Conservation (phyloP, 1,140 invertebrate species). For the Hypothenemus hampei region DNA sequence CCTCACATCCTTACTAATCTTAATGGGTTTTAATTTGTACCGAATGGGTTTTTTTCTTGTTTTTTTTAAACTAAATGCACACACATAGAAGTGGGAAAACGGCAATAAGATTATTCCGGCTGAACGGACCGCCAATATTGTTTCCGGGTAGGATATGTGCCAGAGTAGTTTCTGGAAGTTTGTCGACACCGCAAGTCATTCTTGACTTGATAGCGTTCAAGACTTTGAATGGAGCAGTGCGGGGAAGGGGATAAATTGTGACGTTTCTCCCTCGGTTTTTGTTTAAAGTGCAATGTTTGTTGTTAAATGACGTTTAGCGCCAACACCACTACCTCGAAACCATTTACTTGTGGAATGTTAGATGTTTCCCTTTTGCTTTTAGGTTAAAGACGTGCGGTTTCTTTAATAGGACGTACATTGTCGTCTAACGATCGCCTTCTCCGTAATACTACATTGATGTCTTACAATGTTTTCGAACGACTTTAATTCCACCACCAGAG, state of each 20-base stretch:
- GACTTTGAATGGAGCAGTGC: too few species aligned
- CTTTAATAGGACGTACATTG: constrained; percentile 16
- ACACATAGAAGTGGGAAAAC: constrained; percentile 12
- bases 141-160: constrained; percentile 25
- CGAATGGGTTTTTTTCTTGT: too few species aligned
- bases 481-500: constrained; percentile 2
- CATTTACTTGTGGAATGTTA: constrained; percentile 15
- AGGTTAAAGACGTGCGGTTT: constrained; percentile 17
- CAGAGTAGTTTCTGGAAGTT: constrained; percentile 21
- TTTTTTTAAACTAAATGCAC: too few species aligned
- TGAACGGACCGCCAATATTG: constrained; percentile 26
- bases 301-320: constrained; percentile 8
- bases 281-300: constrained; percentile 19
- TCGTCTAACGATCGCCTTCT: not conserved
- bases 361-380: constrained; percentile 13
- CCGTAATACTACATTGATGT: too few species aligned
- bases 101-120: constrained; percentile 23
- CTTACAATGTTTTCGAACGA: constrained; percentile 1
- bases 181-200: constrained; percentile 26
- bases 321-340: constrained; percentile 6
- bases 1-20: too few species aligned
- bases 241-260: constrained; percentile 24
- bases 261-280: constrained; percentile 9
- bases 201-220: constrained; percentile 11
- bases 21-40: too few species aligned